These are phyloP conservation scores for Cosmorhoe ocellata DNA, from an alignment of 2,888 invertebrate species.

Conservation along the genomic window DNA sequence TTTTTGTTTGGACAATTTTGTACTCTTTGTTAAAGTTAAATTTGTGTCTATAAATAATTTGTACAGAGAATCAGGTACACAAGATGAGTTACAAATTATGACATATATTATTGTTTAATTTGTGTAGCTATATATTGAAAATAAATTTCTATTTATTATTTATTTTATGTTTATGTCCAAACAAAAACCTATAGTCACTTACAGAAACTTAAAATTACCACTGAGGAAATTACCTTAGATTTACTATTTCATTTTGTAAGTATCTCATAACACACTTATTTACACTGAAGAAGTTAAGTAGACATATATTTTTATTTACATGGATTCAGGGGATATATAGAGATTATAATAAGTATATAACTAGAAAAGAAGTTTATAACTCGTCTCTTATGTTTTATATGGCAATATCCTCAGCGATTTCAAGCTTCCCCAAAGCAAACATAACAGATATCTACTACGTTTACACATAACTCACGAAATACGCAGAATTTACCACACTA, in stretches of 20 bases:
- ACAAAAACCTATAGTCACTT: constrained; percentile 19
- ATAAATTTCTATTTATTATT: no score
- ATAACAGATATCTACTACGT: constrained; percentile 66
- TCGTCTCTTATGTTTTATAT: constrained; percentile 18
- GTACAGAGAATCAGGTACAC: constrained; percentile 17
- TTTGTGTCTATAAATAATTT: constrained; percentile 9
- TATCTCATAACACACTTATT: constrained; percentile 27
- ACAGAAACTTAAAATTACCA: constrained; percentile 33
- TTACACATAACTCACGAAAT: constrained; percentile 70
- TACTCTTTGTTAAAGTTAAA: background rate
- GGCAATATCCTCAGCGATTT: constrained; percentile 44
- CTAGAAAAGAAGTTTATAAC: constrained; percentile 27
- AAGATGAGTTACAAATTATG: background rate
- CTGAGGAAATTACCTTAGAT: constrained; percentile 36
- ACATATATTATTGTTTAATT: no score
- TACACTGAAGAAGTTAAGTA: constrained; percentile 27
- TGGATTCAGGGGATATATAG: constrained; percentile 23
- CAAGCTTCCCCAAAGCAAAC: constrained; percentile 61
- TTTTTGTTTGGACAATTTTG: constrained; percentile 27
- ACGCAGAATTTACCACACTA: constrained; percentile 72
- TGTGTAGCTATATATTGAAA: background rate
- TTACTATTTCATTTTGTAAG: constrained; percentile 12
- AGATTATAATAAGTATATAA: constrained; percentile 22
- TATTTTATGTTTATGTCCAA: constrained; percentile 16
- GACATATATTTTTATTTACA: constrained; percentile 33